phyloP scores from a whole-genome alignment of 2,888 invertebrate genomes.

The Epirrita christyi region DNA sequence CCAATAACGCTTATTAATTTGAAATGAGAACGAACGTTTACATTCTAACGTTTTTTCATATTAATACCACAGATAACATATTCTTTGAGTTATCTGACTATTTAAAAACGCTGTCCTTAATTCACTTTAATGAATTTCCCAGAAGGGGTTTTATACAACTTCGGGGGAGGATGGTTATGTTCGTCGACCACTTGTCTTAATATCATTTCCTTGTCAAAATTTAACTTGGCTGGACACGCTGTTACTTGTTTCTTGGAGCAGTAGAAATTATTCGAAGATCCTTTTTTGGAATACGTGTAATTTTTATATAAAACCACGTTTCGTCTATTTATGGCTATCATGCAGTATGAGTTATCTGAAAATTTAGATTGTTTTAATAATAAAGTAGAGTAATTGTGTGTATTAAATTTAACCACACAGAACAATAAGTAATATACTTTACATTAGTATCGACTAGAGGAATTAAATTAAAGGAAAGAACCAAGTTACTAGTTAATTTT shows the following conservation, averaged over 20 bases:
- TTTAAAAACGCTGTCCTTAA: too few species aligned
- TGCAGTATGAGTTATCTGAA: slow-evolving; percentile 15
- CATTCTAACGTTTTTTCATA: too few species aligned
- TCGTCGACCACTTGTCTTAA: slow-evolving; percentile 5
- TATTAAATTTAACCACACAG: neutral
- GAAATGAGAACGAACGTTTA: too few species aligned
- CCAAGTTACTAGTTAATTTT: too few species aligned
- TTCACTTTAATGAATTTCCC: slow-evolving; percentile 37
- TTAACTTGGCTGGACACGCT: slow-evolving; percentile 30
- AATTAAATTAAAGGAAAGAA: too few species aligned
- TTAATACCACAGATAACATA: too few species aligned
- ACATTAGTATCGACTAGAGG: too few species aligned
- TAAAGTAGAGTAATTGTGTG: neutral
- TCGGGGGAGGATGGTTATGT: slow-evolving; percentile 33
- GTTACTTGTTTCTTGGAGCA: slow-evolving; percentile 25
- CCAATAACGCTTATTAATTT: too few species aligned
- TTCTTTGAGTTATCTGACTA: too few species aligned
- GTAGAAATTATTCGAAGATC: slow-evolving; percentile 23
- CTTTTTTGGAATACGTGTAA: slow-evolving; percentile 37
- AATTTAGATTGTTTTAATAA: neutral
- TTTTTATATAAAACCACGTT: slow-evolving; percentile 23
- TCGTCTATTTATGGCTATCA: slow-evolving; percentile 21
- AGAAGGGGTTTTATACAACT: slow-evolving; percentile 25
- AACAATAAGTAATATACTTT: neutral
- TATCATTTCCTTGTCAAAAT: slow-evolving; percentile 17